These are phyloP conservation scores for Bathynomus jamesi DNA, from an alignment of 1,140 invertebrate genomes.

Conservation along the genomic window DNA sequence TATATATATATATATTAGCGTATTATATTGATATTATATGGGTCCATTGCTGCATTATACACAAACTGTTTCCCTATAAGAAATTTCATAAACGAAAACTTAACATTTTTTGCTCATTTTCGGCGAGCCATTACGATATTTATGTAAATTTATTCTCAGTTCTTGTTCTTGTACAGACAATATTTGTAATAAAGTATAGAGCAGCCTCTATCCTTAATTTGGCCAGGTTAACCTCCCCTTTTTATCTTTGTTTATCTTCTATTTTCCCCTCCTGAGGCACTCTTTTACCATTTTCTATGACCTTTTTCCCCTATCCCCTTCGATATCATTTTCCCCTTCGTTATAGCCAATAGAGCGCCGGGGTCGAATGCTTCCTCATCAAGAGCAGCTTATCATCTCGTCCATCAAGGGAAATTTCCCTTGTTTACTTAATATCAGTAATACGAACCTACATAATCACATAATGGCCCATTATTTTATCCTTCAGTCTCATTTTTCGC, in stretches of 20 bases:
- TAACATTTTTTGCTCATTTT: too few species aligned
- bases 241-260: not conserved
- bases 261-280: too few species aligned
- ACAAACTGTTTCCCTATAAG: too few species aligned
- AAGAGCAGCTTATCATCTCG: not conserved
- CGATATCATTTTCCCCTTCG: too few species aligned
- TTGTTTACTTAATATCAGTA: slow-evolving; percentile 1
- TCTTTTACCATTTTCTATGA: too few species aligned
- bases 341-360: not conserved
- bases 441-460: not conserved
- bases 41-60: too few species aligned
- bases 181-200: not conserved
- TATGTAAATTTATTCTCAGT: not conserved
- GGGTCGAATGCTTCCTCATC: not conserved
- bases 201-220: not conserved
- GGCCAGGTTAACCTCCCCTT: not conserved
- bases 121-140: too few species aligned
- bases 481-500: not conserved
- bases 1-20: too few species aligned
- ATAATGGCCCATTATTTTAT: not conserved
- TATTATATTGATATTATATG: too few species aligned
- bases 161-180: not conserved
- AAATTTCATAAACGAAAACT: too few species aligned
- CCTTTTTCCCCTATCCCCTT: not conserved
- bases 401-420: not conserved